Evolutionary conservation across 2,888 invertebrate species (phyloP).

Genomic region (Eristalis tenax): DNA sequence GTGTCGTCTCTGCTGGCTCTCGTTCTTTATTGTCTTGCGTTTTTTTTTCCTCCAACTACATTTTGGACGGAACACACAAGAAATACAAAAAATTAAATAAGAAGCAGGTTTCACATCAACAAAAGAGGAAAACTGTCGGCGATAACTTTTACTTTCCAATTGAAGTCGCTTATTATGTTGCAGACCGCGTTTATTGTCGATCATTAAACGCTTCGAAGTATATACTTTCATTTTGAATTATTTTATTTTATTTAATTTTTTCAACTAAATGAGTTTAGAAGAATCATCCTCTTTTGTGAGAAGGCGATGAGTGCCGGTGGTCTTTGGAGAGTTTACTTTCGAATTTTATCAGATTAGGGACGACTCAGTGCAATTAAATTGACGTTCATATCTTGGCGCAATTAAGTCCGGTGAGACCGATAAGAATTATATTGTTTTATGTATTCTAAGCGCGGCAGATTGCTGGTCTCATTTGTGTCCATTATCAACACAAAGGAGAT

Average conservation of each 20-base stretch:
- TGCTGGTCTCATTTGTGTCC: too few relatives aligned
- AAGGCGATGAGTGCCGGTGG: neutral
- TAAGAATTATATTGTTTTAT: too few relatives aligned
- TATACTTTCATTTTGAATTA: neutral
- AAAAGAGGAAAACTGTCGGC: neutral
- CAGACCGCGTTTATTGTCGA: neutral
- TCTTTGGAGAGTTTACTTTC: neutral
- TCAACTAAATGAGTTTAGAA: neutral
- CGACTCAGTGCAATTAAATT: neutral
- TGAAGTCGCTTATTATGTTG: neutral
- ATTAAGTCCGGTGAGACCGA: neutral
- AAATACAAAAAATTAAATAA: neutral
- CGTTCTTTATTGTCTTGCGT: neutral
- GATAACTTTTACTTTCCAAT: constrained; percentile 11
- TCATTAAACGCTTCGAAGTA: neutral
- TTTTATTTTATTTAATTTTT: neutral
- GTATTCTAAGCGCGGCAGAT: too few relatives aligned
- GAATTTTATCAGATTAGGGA: neutral
- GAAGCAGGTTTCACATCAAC: neutral
- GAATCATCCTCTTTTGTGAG: neutral
- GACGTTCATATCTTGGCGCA: neutral
- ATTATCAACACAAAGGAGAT: too few relatives aligned
- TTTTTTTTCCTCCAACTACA: neutral
- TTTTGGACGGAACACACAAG: neutral
- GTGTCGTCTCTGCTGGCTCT: neutral